A percentile compares a stretch with the other conserved stretches of the same genome.
These are phyloP conservation scores for Cephalopterus ornatus DNA, from an alignment of 2,113 vertebrate genomes.

Conservation along the genomic window DNA sequence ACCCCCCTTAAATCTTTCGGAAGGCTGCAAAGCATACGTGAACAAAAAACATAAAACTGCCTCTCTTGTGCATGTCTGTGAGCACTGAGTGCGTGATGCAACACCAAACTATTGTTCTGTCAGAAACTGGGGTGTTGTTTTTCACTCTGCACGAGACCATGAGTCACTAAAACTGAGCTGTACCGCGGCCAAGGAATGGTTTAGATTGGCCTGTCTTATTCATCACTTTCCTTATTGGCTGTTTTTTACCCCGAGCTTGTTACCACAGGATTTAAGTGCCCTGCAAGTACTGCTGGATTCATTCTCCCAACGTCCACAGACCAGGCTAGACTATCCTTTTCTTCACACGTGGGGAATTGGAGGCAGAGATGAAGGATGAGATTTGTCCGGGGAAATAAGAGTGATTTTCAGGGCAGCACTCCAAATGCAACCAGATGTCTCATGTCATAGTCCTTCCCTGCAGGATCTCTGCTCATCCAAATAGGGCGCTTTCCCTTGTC, in stretches of 20 bases:
- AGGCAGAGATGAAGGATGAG: background rate
- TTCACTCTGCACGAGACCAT: background rate
- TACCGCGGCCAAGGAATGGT: background rate
- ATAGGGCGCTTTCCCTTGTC: background rate
- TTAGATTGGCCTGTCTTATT: background rate
- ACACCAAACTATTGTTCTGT: background rate
- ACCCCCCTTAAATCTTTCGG: background rate
- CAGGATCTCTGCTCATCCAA: background rate
- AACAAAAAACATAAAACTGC: background rate
- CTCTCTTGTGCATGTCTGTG: background rate
- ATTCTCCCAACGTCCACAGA: background rate
- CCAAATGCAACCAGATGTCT: slow-evolving; percentile 19
- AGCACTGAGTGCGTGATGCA: background rate
- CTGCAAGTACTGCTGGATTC: background rate
- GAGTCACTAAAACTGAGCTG: slow-evolving; percentile 14
- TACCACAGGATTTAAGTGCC: background rate
- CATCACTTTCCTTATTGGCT: background rate
- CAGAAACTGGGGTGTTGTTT: background rate
- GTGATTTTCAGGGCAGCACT: background rate
- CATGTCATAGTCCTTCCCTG: background rate
- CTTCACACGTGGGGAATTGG: background rate
- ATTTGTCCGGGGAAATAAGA: background rate
- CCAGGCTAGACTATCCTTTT: background rate
- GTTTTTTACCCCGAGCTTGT: background rate
- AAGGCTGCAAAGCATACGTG: background rate